Evolutionary conservation across 1,140 invertebrate species (phyloP).

Genomic region (Pseudachorutes palmiensis): DNA sequence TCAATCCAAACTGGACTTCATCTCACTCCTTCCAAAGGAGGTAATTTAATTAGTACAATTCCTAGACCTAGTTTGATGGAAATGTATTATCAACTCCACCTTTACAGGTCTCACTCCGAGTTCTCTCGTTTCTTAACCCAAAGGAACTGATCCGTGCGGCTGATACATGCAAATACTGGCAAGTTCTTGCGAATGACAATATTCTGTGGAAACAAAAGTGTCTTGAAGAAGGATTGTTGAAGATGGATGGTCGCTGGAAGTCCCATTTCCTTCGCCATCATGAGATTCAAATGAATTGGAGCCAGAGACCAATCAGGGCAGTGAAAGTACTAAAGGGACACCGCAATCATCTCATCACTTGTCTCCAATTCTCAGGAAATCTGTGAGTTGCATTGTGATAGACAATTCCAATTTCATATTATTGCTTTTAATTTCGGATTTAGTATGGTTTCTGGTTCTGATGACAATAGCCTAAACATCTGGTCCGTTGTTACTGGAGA

Average conservation of each 20-base stretch:
- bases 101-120: constrained; percentile 72
- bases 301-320: constrained; percentile 66
- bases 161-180: constrained; percentile 95
- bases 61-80: too few relatives aligned
- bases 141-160: constrained; percentile 83
- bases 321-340: constrained; percentile 91
- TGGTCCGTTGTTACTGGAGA: constrained; percentile 94
- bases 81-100: not conserved
- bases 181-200: constrained; percentile 90
- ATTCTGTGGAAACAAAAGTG: constrained; percentile 96
- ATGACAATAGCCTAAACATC: constrained; percentile 98
- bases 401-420: too few relatives aligned
- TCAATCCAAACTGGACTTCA: constrained; percentile 95
- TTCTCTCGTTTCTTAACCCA: constrained; percentile 85
- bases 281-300: constrained; percentile 93
- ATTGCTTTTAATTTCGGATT: constrained; percentile 14
- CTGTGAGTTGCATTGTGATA: too few relatives aligned
- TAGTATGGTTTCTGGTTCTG: constrained; percentile 93
- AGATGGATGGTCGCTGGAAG: constrained; percentile 38
- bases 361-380: constrained; percentile 92
- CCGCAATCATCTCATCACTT: constrained; percentile 98
- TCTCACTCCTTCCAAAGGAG: constrained; percentile 89
- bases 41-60: constrained; percentile 43
- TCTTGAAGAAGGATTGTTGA: constrained; percentile 34
- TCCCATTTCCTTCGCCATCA: constrained; percentile 86